Base-by-base conservation (phyloP, 2,888 invertebrate genomes). In the Acanthococcus lagerstroemiae region DNA sequence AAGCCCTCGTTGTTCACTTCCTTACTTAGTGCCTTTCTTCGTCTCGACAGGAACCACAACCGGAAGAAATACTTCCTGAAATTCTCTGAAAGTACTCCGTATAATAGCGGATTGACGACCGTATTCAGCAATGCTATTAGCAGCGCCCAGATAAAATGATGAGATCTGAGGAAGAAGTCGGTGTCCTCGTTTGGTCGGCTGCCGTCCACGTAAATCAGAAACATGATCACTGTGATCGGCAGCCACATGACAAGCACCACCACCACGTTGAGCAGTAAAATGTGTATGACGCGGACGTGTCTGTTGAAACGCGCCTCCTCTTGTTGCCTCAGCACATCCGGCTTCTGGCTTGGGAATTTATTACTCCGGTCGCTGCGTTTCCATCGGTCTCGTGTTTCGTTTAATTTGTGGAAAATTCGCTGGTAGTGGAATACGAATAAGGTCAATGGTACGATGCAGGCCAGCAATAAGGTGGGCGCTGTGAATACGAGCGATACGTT, bases 171-270 rank as follows among this genome's bases (percentile, higher is more conserved):
- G 70, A 81, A 81, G 72, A 78, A 82, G 37, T 75, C 71, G 0
- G 77, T 78, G 70, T 81, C 80, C 46, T 78, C 78, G 55, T 73
- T 77, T 1, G 78, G 75, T 24, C 81, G 73, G 22, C 77, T 75
- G 2, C 81, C 81, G 70, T 82, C 81, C 45, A 80, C 71, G 70
- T 80, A 81, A 63, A 82, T 81, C 46, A 82, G 74, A 37, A 80
- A 71, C 78, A 81, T 79, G 17, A 80, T 73, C 1, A 79, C 72
- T 0, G 80, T 80, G 68, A 81, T 81, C 1, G 81, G 81, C 46
- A 81, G 71, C 81, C 81, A 82, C 81, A 81, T 82, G 12, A 80
- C 72, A n/a, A 81, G 74, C 1, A 82, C 81, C 3, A 80, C 78
- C 3, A 80, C 72, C 12, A 82, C 80, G 72, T 81, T 82, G 48